phyloP scores from a whole-genome alignment of 92 coral and sea anemone genomes.

The Epizoanthus fatuus region DNA sequence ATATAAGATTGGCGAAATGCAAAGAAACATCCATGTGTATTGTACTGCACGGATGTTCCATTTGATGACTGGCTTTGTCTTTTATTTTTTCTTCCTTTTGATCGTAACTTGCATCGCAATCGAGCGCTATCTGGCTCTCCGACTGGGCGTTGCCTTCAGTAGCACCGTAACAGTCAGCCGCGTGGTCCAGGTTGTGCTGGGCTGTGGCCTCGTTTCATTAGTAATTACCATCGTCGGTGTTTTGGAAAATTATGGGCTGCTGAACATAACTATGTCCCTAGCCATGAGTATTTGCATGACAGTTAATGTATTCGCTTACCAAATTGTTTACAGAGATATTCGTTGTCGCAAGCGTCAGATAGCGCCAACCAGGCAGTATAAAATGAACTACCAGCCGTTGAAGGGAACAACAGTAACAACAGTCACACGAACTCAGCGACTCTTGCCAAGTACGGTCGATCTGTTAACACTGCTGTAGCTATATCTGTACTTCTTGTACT shows the following conservation, averaged over 20 bases:
- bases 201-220: not conserved
- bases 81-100: constrained; percentile 14
- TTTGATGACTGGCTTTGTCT: constrained; percentile 10
- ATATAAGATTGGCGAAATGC: constrained; percentile 36
- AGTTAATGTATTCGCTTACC: not conserved
- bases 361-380: not conserved
- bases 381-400: not conserved
- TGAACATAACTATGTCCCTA: not conserved
- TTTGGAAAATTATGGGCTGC: not conserved
- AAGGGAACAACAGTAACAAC: not conserved
- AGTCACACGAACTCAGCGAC: not conserved
- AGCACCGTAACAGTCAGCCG: not conserved
- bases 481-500: not conserved
- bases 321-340: not conserved
- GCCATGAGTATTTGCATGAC: not conserved
- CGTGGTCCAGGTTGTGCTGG: not conserved
- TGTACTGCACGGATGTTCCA: not conserved
- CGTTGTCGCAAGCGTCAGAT: not conserved
- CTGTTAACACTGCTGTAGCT: not conserved
- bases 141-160: not conserved
- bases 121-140: constrained; percentile 42
- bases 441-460: not conserved
- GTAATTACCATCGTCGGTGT: not conserved
- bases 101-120: constrained; percentile 6
- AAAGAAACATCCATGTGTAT: not conserved